phyloP scores from a whole-genome alignment of 2,888 invertebrate genomes.

The Axea sp. region DNA sequence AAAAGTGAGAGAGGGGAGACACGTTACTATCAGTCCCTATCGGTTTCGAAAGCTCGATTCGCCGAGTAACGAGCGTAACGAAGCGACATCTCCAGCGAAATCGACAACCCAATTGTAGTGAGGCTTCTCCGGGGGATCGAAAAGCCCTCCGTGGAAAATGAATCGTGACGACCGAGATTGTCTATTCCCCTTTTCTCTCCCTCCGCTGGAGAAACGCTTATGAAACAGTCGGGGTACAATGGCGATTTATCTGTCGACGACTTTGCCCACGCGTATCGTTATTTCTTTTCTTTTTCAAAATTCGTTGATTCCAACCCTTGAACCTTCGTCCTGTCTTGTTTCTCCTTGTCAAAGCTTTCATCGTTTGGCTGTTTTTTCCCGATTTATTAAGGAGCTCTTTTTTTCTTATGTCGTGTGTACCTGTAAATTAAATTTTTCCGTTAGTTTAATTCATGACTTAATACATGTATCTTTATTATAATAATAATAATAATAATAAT shows the following conservation, averaged over 20 bases:
- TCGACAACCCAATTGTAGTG: conserved; percentile 61
- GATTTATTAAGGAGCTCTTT: too few species aligned
- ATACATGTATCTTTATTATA: too few species aligned
- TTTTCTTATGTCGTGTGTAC: too few species aligned
- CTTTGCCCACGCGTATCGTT: conserved; percentile 54
- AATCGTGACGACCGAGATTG: conserved; percentile 61
- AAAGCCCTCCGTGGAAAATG: conserved; percentile 54
- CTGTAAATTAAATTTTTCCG: too few species aligned
- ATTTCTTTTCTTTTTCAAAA: conserved; percentile 38
- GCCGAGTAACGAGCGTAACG: conserved; percentile 59
- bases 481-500: too few species aligned
- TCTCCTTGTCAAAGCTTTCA: too few species aligned
- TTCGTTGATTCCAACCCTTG: conserved; percentile 21
- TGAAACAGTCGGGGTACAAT: conserved; percentile 49
- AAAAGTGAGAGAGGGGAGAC: conserved; percentile 5
- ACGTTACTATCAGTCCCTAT: conserved; percentile 44
- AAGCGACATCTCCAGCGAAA: conserved; percentile 61
- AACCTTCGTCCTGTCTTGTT: too few species aligned
- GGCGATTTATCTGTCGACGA: conserved; percentile 55
- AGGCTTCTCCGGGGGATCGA: conserved; percentile 58
- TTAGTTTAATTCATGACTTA: too few species aligned
- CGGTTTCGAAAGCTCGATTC: conserved; percentile 50
- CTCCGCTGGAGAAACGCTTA: conserved; percentile 47
- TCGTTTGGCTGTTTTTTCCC: too few species aligned
- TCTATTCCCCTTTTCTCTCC: conserved; percentile 16